These are phyloP conservation scores for Drosophila kikkawai DNA, from an alignment of 1,140 invertebrate species.

Conservation along the genomic window DNA sequence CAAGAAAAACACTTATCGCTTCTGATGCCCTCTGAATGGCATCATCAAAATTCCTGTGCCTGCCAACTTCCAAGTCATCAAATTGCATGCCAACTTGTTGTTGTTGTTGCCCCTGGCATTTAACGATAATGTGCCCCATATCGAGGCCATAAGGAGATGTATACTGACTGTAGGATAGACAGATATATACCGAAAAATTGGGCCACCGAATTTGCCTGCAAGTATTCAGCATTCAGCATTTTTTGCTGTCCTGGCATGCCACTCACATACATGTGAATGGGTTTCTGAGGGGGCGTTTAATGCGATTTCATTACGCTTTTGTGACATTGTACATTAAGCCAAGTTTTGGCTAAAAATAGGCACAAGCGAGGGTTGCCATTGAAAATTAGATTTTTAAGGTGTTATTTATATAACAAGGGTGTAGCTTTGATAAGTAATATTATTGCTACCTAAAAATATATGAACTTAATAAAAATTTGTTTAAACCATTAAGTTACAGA, in stretches of 20 bases:
- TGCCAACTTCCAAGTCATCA: slow-evolving; percentile 69
- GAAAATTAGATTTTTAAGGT: neutral
- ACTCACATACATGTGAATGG: slow-evolving; percentile 18
- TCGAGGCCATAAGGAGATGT: slow-evolving; percentile 72
- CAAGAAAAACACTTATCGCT: slow-evolving; percentile 22
- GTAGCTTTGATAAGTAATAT: neutral
- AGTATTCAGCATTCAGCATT: slow-evolving; percentile 10
- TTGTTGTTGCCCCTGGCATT: slow-evolving; percentile 56
- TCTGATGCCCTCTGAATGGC: slow-evolving; percentile 47
- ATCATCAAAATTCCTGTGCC: slow-evolving; percentile 63
- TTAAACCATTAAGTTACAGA: too few relatives aligned
- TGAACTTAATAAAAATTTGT: too few relatives aligned
- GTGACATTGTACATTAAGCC: slow-evolving; percentile 48
- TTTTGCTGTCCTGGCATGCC: slow-evolving; percentile 19
- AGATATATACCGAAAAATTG: slow-evolving; percentile 36
- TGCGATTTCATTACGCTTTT: slow-evolving; percentile 52
- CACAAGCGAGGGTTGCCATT: slow-evolving; percentile 33
- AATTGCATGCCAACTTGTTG: slow-evolving; percentile 69
- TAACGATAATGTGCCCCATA: slow-evolving; percentile 76
- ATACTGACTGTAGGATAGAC: slow-evolving; percentile 18
- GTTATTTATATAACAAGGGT: neutral
- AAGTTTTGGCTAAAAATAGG: slow-evolving; percentile 53
- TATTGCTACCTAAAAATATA: neutral
- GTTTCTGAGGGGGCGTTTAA: slow-evolving; percentile 43
- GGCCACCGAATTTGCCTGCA: slow-evolving; percentile 21